Evolutionary conservation across 2,888 invertebrate genomes (phyloP).

Genomic region (Pyrgus malvae): DNA sequence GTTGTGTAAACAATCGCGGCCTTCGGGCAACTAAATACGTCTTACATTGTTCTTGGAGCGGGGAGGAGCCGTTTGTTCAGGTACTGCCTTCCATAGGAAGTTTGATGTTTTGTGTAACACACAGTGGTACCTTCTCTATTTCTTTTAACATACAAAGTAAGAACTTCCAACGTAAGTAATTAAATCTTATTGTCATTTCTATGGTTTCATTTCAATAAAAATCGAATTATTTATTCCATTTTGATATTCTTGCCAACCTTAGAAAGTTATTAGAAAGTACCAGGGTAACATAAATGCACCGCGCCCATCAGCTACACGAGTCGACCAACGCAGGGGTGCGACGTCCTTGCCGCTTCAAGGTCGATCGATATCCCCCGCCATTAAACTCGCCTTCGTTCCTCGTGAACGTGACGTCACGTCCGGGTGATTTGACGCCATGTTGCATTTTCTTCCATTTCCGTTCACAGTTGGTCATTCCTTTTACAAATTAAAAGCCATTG

Average conservation of each 20-base stretch:
- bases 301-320: slow-evolving; percentile 7
- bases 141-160: too few relatives aligned
- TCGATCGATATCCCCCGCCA: slow-evolving; percentile 41
- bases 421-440: slow-evolving; percentile 21
- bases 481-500: slow-evolving; percentile 6
- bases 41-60: neutral
- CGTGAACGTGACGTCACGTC: slow-evolving; percentile 37
- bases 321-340: slow-evolving; percentile 27
- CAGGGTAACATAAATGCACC: slow-evolving; percentile 19
- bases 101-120: too few relatives aligned
- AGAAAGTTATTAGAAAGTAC: slow-evolving; percentile 3
- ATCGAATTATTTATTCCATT: too few relatives aligned
- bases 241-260: too few relatives aligned
- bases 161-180: too few relatives aligned
- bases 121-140: too few relatives aligned
- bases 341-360: slow-evolving; percentile 41
- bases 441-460: slow-evolving; percentile 24
- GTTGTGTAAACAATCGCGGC: slow-evolving; percentile 9
- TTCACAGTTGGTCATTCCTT: neutral
- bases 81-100: neutral
- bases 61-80: neutral
- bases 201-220: too few relatives aligned
- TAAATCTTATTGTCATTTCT: too few relatives aligned
- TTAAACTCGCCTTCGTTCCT: slow-evolving; percentile 29
- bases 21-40: neutral